Base-by-base conservation (phyloP, 1,140 invertebrate species). In the Drosophila baimaii region DNA sequence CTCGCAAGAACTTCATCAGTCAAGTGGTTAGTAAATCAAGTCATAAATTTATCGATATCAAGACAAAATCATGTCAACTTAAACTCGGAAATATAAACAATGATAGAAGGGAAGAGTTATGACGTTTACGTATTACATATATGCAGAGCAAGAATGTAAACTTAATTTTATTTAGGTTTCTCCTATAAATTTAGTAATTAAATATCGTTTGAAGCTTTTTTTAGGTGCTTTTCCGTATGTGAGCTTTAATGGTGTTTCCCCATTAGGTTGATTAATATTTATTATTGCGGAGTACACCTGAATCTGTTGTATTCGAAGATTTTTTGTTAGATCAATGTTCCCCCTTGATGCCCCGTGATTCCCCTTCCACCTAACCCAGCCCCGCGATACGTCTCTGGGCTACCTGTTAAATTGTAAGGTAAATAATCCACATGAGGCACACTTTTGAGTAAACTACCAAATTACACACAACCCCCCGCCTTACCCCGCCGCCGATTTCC, bases 331-430 rank as follows among this genome's bases (percentile, higher is more conserved):
- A 62, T 66, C 29, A 47, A 39, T 47, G 55, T 25, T 27, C 31
- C 52, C 52, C n/a, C 19, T 25, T 52, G 4, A 39, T 54, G 23
- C 43, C 15, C 43, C 25, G 55, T 13, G 25, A 19, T n/a, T 59
- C 63, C 33, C 43, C 12, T 63, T 9, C 43, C 10, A 9, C 17
- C 15, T 27, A 19, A 12, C 39, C 15, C 37, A 41, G 17, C 10
- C 23, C 21, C 17, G 9, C 13, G n/a, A 72, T 21, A 71, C 37
- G 39, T 56, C 41, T 43, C 46, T 19, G 63, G 47, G 76, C 77
- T 80, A 83, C 81, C 81, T 83, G 81, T 77, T 83, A 83, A 83
- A 80, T 77, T 82, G 65, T 77, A 80, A 77, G 57, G 81, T 77
- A 84, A 84, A 83, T 81, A 83, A 71, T 71, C 70, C 46, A 81